These are phyloP conservation scores for Epizoanthus stellaris DNA, from an alignment of 92 coral and sea anemone species.

Conservation along the genomic window DNA sequence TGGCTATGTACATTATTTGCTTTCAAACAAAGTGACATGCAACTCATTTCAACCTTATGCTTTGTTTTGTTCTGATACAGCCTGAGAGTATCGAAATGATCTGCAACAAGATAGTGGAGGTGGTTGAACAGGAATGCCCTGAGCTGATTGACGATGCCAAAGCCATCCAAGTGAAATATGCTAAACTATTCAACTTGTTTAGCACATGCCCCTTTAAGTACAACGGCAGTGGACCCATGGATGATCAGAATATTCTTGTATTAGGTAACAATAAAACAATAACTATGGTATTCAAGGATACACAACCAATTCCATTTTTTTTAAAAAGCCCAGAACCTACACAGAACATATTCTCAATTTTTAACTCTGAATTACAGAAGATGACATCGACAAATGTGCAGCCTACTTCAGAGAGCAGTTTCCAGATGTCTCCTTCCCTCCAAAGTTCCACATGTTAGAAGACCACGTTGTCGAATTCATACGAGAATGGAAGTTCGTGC, in stretches of 20 bases:
- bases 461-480: constrained; percentile 18
- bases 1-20: not conserved
- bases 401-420: constrained; percentile 18
- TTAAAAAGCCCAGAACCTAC: no score
- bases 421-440: constrained; percentile 8
- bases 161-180: constrained; percentile 1
- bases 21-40: not conserved
- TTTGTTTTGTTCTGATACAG: constrained; percentile 14
- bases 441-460: constrained; percentile 25
- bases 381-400: constrained; percentile 24
- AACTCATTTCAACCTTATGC: not conserved
- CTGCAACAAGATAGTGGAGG: constrained; percentile 19
- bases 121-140: constrained; percentile 5
- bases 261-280: not conserved
- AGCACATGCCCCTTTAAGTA: constrained; percentile 9
- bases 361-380: not conserved
- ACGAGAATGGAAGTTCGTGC: constrained; percentile 9
- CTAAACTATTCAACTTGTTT: constrained; percentile 14
- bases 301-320: not conserved
- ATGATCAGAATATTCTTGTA: constrained; percentile 11
- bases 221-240: constrained; percentile 4
- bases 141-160: not conserved
- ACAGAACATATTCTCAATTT: not conserved
- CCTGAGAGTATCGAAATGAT: constrained; percentile 15
- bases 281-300: not conserved